Evolutionary conservation across 2,113 vertebrate species (phyloP).

Genomic region (Ochotona curzoniae): DNA sequence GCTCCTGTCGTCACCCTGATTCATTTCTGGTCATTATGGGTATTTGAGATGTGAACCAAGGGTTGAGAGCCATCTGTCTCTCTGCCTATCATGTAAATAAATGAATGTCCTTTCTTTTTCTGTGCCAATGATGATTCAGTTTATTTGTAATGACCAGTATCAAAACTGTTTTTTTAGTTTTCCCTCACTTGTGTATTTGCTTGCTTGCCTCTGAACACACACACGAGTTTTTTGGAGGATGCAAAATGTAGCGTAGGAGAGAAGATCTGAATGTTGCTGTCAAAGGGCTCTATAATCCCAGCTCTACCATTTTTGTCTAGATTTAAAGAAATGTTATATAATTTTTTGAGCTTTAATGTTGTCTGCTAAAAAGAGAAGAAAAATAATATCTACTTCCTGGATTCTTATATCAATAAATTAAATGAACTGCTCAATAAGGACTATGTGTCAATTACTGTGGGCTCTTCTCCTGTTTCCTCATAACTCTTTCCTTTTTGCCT

Average conservation of each 20-base stretch:
- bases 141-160: background rate
- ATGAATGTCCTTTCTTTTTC: background rate
- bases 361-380: background rate
- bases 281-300: background rate
- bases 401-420: background rate
- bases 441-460: background rate
- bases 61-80: no score
- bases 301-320: background rate
- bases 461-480: background rate
- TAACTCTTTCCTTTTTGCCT: background rate
- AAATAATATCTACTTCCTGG: background rate
- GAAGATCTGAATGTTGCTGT: background rate
- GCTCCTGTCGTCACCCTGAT: no score
- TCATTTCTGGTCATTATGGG: no score
- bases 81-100: no score
- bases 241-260: background rate
- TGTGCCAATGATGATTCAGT: background rate
- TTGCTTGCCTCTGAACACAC: background rate
- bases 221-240: background rate
- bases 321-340: slow-evolving; percentile 27
- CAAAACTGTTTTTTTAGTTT: background rate
- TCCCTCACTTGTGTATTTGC: background rate
- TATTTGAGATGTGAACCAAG: no score
- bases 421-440: background rate
- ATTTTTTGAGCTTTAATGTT: slow-evolving; percentile 1